Evolutionary conservation across 2,113 vertebrate species (phyloP), one percentile per base, ranked within the genome.

Genomic region (Callipepla californica): DNA sequence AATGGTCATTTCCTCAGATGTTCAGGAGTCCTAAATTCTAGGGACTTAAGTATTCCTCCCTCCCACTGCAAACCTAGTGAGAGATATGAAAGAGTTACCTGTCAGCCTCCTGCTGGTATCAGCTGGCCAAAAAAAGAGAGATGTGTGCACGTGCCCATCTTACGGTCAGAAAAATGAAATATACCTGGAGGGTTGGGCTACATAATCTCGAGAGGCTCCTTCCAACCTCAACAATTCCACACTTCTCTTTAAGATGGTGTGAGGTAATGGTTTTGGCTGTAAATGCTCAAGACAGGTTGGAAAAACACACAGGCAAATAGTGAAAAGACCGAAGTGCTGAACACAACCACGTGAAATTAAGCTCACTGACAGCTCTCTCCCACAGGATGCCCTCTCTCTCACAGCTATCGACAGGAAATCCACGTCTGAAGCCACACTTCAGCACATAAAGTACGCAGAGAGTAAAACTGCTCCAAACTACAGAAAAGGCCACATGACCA

Each of bases 171-270:
- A 65, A 93, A 79, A 86, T 67, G 7, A 6, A 77, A 77, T 8
- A 28, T 15, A 21, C 63, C 81, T 50, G 85, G 91, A 1, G 32
- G 86, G 58, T 59, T 87, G 65, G 70, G 45, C 28, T 17, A 75
- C 69, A 45, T 45, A 4, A 94, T 61, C 40, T 30, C 1, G 3
- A 72, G 53, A 23, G 19, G 58, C 30, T 94, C 79, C 53, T 90
- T 87, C 88, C 85, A 94, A 77, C 53, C 79, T 26, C 47, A 93
- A 92, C 62, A 82, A 17, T 30, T 38, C 63, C 32, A 50, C 38
- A n/a, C 8, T 83, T 73, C 72, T 51, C 58, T 68, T 62, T 11
- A 8, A 38, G 32, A 51, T 11, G 21, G 13, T 0, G 47, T 18
- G 69, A 4, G 7, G 58, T 42, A 36, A 68, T 21, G 42, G 14